Evolutionary conservation across 2,888 invertebrate genomes (phyloP), one percentile per base, ranked within the genome.

Genomic region (Drosophila putrida): DNA sequence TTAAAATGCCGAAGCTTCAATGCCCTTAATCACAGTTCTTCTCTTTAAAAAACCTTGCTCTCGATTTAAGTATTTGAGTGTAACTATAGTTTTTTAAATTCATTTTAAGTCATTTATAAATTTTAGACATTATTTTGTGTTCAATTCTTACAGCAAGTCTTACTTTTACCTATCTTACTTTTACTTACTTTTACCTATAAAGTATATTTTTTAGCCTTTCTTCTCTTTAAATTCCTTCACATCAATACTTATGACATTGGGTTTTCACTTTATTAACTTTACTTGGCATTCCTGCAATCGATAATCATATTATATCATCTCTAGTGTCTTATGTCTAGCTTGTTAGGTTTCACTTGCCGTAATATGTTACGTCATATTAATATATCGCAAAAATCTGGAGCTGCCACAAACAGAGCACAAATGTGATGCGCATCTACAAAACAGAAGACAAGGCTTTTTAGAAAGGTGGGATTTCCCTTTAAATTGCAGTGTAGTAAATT

Each of bases 351-450:
- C 39, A 20, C 4, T 20, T 20, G 10, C 5, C 50, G 51, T 51
- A 65, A 72, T 65, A 10, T 27, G 27, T 72, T 65, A 13, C 55
- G 15, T 44, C 65, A 50, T 50, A 35, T 28, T n/a, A 55, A 50
- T 64, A 54, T 20, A 54, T 43, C 39, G 31, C 8, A 51, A 15
- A 20, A 10, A 27, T 25, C 27, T 36, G 36, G 36, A 50, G 9
- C 13, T 15, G 31, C 4, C 39, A 15, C 11, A 44, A 44, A 50
- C 46, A 58, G 67, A 28, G 4, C 64, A 55, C 51, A 64, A 64
- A 57, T 51, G 41, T 47, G 41, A 47, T 33, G 15, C 10, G 11
- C 47, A 13, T 27, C n/a, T 35, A 20, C 44, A 47, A 57, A 46
- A 47, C 8, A 43, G 6, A 15, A 39, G 6, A 28, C 13, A 25